These are phyloP conservation scores for Hemibagrus guttatus DNA, from an alignment of 2,797 vertebrate genomes.

Conservation along the genomic window DNA sequence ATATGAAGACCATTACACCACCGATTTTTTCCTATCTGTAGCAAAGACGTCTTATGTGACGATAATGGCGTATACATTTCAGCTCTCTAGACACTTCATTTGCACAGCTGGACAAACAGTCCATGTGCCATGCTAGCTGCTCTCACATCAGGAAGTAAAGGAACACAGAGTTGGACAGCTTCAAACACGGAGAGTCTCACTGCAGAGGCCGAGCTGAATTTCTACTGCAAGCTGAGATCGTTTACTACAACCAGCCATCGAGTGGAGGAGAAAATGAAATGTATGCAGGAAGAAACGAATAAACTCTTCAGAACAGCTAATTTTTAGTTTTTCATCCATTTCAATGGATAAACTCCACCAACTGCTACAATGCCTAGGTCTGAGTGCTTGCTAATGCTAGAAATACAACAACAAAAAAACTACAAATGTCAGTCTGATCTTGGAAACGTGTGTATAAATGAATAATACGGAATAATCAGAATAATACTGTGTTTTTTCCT, in stretches of 20 bases:
- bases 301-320: neutral
- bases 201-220: neutral
- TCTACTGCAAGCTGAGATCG: neutral
- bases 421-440: neutral
- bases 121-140: conserved; percentile 19
- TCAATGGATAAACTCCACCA: neutral
- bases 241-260: neutral
- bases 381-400: neutral
- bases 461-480: neutral
- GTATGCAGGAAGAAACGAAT: too few species aligned
- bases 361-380: neutral
- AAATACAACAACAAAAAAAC: neutral
- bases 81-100: conserved; percentile 33
- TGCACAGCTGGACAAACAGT: conserved; percentile 46
- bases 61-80: conserved; percentile 26
- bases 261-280: neutral
- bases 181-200: neutral
- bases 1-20: conserved; percentile 41
- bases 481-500: neutral
- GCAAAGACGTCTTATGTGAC: conserved; percentile 14
- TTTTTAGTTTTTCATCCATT: neutral
- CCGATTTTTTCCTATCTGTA: conserved; percentile 26
- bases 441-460: neutral
- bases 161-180: neutral
- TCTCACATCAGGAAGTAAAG: conserved; percentile 18